Evolutionary conservation across 1,140 invertebrate genomes (phyloP), one percentile per base, ranked within the genome.

Genomic region (Formica exsecta): DNA sequence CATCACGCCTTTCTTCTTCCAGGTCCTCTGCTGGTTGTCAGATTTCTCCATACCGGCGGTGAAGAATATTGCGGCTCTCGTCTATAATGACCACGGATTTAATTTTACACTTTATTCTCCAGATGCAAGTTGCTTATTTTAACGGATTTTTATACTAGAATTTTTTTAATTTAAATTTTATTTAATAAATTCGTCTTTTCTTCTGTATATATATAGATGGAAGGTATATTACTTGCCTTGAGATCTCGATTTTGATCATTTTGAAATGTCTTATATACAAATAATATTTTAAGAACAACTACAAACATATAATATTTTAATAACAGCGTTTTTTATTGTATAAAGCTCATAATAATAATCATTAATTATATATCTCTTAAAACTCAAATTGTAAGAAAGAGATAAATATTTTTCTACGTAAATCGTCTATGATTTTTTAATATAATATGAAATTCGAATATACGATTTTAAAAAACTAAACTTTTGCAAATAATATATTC

Each of bases 1-100:
- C 11, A 89, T 91, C 9, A 88, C 89, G 22, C 62, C 86, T 25
- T 90, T 93, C 76, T 91, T 93, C 62, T 93, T 94, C 73, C 79
- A 85, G 44, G 62, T 79, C 59, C 93, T 94, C 57, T 90, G 32
- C 36, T 94, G 93, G 22, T 91, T 89, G 9, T 93, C 93, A 7
- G 85, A 73, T 80, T 94, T 94, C 19, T 94, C 93, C 93, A 94
- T 95, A 9, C 64, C 48, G 76, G 6, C 61, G 61, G 22, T 38
- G 4, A 51, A 19, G 13, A 73, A 16, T 16, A 51, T 51, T 7
- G n/a, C 36, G 59, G 66, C 54, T 62, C 29, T 61, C 48, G 74
- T 81, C 88, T 87, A 57, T 48, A 48, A 74, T 16, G 79, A 36
- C 4, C 19, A 57, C 8, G 32, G 6, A 80, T 79, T 66, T 25